A percentile compares a stretch with the other conserved stretches of the same genome.
Evolutionary conservation across 1,140 invertebrate species (phyloP).

Genomic region (Bombus waltoni): DNA sequence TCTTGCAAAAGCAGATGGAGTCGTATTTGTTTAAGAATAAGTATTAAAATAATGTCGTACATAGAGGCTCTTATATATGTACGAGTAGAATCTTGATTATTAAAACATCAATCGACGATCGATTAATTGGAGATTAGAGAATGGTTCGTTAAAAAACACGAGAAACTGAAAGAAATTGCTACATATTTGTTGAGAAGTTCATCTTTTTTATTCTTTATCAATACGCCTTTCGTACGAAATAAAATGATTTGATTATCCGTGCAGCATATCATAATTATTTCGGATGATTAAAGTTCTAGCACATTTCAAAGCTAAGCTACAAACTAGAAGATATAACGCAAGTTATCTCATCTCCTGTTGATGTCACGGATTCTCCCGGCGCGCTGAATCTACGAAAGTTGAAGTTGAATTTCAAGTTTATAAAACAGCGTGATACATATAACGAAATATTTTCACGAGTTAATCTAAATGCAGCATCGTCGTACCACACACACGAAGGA

Average conservation of each 20-base stretch:
- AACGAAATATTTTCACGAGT: not conserved
- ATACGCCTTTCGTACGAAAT: not conserved
- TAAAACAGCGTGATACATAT: not conserved
- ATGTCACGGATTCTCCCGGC: not conserved
- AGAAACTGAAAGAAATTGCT: not conserved
- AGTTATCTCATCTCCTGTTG: not conserved
- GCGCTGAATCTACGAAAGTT: not conserved
- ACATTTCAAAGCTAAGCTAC: not conserved
- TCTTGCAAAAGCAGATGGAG: not conserved
- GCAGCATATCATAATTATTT: not conserved
- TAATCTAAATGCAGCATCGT: not conserved
- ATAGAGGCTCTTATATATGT: not conserved
- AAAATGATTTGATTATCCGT: no score
- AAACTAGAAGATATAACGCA: not conserved
- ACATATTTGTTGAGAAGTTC: not conserved
- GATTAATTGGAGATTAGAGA: no score
- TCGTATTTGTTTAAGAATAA: not conserved
- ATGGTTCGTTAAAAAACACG: not conserved
- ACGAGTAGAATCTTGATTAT: not conserved
- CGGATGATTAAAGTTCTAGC: no score
- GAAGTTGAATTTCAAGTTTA: not conserved
- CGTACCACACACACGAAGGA: not conserved
- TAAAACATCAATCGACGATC: not conserved
- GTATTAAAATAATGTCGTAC: not conserved
- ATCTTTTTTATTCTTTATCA: not conserved